A percentile compares a stretch with the other conserved stretches of the same genome.
phyloP scores from a whole-genome alignment of 92 coral and sea anemone species.

The Zoanthus sansibaricus region DNA sequence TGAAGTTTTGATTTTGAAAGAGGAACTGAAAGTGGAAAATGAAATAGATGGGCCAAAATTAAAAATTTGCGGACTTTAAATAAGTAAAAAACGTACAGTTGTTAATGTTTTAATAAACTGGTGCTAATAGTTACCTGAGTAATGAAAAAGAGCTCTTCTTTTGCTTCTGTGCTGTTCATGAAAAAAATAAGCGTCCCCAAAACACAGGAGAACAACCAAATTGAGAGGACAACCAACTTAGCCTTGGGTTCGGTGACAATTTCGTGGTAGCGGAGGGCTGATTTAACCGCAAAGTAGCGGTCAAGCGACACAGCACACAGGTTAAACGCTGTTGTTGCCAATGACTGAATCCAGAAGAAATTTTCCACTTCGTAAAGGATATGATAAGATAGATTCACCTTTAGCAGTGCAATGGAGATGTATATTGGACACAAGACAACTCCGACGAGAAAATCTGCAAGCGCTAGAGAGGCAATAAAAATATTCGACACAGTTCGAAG shows the following conservation, averaged over 20 bases:
- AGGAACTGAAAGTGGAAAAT: too few relatives aligned
- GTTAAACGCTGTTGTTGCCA: constrained; percentile 1
- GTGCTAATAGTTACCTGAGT: background rate
- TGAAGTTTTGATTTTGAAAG: too few relatives aligned
- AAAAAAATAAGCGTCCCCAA: background rate
- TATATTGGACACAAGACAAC: constrained; percentile 47
- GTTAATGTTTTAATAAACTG: background rate
- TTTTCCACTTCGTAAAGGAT: constrained; percentile 6
- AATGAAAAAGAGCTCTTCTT: background rate
- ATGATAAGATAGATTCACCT: constrained; percentile 5
- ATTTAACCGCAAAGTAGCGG: constrained; percentile 3
- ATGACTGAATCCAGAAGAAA: constrained; percentile 5
- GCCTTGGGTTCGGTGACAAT: background rate
- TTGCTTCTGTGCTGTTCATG: background rate
- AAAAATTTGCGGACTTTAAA: background rate
- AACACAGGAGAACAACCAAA: background rate
- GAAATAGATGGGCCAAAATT: too few relatives aligned
- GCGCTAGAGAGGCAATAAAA: constrained; percentile 46
- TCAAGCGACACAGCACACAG: background rate
- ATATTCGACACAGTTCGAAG: constrained; percentile 46
- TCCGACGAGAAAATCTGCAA: constrained; percentile 58
- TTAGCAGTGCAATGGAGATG: constrained; percentile 46
- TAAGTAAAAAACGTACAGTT: background rate
- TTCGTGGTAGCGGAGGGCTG: constrained; percentile 15
- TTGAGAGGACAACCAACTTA: background rate